A percentile compares a stretch with the other conserved stretches of the same genome.
Conservation (phyloP, 2,888 invertebrate genomes). For the Alentia gelatinosa region DNA sequence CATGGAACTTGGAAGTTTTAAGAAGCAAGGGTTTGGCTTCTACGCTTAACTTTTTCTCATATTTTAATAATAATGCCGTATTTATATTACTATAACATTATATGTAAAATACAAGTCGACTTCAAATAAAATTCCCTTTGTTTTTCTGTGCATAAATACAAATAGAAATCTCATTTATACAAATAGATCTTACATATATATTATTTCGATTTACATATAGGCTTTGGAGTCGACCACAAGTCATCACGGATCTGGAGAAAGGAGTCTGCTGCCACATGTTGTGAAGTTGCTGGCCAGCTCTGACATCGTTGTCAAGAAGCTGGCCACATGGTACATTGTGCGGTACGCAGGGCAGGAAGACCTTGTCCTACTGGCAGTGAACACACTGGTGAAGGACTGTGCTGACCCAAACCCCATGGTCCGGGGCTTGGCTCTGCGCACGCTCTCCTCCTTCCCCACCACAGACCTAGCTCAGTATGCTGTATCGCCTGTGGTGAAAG, state of each 20-base stretch:
- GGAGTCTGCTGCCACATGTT: constrained; percentile 69
- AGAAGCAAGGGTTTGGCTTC: no score
- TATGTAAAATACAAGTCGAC: not conserved
- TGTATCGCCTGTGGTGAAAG: constrained; percentile 65
- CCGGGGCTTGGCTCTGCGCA: constrained; percentile 75
- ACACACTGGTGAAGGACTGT: constrained; percentile 77
- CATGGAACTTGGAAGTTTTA: no score
- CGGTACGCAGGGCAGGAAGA: constrained; percentile 68
- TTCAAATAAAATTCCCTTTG: not conserved
- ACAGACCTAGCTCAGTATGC: constrained; percentile 70
- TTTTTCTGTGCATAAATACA: not conserved
- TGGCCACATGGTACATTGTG: constrained; percentile 70
- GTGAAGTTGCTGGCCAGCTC: constrained; percentile 75
- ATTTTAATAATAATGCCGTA: not conserved
- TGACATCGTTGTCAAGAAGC: constrained; percentile 74
- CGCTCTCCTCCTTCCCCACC: constrained; percentile 70
- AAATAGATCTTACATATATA: no score
- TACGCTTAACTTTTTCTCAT: no score
- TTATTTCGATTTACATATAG: not conserved
- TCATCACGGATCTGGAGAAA: constrained; percentile 60
- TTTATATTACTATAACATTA: not conserved
- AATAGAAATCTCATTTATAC: not conserved
- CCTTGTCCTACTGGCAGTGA: constrained; percentile 75
- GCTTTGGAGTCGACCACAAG: constrained; percentile 18
- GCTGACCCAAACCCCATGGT: constrained; percentile 77